phyloP scores from a whole-genome alignment of 2,113 vertebrate genomes.

The Tetrao urogallus region DNA sequence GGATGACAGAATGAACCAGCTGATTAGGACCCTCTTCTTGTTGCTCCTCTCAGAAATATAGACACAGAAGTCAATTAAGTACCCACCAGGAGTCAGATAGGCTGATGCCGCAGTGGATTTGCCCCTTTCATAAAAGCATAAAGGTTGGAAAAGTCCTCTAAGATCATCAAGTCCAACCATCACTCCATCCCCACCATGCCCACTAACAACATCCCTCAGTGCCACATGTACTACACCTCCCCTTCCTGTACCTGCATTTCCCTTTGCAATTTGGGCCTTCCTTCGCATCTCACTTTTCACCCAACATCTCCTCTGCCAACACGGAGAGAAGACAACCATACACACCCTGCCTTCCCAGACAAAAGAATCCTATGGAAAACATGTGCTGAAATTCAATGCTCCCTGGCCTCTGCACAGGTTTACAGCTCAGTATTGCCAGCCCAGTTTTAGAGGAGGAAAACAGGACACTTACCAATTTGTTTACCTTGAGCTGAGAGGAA shows the following conservation, averaged over 20 bases:
- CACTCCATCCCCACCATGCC: too few species aligned
- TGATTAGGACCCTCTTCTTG: not conserved
- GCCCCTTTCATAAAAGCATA: not conserved
- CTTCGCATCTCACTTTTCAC: not conserved
- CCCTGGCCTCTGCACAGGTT: not conserved
- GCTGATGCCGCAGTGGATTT: not conserved
- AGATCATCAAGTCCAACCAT: too few species aligned
- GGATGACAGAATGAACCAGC: not conserved
- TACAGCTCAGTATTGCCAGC: not conserved
- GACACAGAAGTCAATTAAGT: not conserved
- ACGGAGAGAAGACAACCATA: not conserved
- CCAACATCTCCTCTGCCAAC: not conserved
- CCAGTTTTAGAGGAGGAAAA: not conserved
- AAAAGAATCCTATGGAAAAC: not conserved
- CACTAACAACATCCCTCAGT: too few species aligned
- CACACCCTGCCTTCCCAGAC: not conserved
- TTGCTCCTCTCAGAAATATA: not conserved
- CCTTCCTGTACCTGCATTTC: not conserved
- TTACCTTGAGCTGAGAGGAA: slow-evolving; percentile 89
- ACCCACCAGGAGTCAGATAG: not conserved
- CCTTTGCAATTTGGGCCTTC: not conserved
- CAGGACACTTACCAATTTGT: slow-evolving; percentile 85
- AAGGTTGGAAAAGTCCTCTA: too few species aligned
- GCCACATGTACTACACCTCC: accelerated
- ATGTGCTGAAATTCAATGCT: not conserved